Evolutionary conservation across 2,797 vertebrate genomes (phyloP), one percentile per base, ranked within the genome.

Genomic region (Hippocampus kuda): DNA sequence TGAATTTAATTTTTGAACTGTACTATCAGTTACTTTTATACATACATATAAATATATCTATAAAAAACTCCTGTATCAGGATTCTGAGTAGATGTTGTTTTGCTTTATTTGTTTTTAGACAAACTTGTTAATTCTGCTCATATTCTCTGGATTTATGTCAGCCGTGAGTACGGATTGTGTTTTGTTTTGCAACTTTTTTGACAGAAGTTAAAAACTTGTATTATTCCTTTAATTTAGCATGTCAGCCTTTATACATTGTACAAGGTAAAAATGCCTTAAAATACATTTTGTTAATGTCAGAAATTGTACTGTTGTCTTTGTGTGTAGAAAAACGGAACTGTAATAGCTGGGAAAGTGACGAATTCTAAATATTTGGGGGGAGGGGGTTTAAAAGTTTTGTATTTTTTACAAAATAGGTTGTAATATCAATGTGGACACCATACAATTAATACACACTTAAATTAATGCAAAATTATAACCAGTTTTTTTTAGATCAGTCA

Each of bases 1-100:
- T 97, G 94, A 97, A 97, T 94, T 95, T 94, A 88, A 93, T 93
- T 90, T 65, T 95, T 93, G 85, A 95, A 97, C 94, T 97, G 95
- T 96, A 95, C 90, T 95, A 94, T 94, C 94, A 95, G 94, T 96
- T 96, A 93, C 76, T 89, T 88, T 90, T 88, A 75, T 85, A 86
- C 18, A 60, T 18, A 59, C 12, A 57, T 4, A 56, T 26, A 57
- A 26, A 57, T 20, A 60, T 10, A 60, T 34, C 38, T 34, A 20
- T 49, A 75, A 86, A 78, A 79, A 75, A 89, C 90, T 97, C 96
- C 96, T 97, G 95, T 92, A 98, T 98, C 95, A 97, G 95, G 96
- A 96, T 92, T 91, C 86, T 86, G 86, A 84, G 88, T 92, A 91
- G 79, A 79, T 75, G 75, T 81, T 82, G 77, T 69, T 76, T 82